Conservation (phyloP, 1,140 invertebrate species). For the Telenomus remus region DNA sequence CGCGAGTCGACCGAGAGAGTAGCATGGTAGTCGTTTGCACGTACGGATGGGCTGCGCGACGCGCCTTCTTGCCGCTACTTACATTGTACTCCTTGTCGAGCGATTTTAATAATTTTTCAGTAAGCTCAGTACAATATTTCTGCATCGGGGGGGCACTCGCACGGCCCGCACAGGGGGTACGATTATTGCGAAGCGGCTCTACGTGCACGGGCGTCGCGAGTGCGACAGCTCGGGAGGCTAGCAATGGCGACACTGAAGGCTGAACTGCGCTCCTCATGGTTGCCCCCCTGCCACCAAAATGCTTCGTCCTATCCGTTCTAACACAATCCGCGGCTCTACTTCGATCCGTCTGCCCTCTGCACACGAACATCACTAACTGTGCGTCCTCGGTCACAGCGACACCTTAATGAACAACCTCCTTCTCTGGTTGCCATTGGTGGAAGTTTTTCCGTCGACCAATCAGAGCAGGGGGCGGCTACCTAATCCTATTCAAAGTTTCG, state of each 20-base stretch:
- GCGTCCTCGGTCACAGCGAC: not conserved
- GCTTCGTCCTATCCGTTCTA: conserved; percentile 65
- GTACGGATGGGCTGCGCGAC: conserved; percentile 69
- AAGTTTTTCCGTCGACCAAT: not conserved
- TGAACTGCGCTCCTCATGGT: conserved; percentile 70
- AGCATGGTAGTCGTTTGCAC: conserved; percentile 73
- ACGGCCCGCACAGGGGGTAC: conserved; percentile 68
- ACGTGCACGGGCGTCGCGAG: conserved; percentile 66
- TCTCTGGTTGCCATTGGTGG: conserved; percentile 7
- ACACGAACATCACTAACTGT: not conserved
- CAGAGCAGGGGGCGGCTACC: not conserved
- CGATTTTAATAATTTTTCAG: conserved; percentile 80
- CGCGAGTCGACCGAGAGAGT: conserved; percentile 69
- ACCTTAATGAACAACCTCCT: not conserved
- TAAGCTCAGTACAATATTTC: conserved; percentile 79
- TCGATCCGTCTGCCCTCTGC: conserved; percentile 50
- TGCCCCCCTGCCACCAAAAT: conserved; percentile 73
- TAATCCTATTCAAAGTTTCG: too few species aligned
- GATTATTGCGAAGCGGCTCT: conserved; percentile 65
- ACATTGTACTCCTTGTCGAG: conserved; percentile 83
- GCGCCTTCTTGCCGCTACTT: conserved; percentile 72
- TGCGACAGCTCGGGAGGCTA: conserved; percentile 69
- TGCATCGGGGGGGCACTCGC: conserved; percentile 75
- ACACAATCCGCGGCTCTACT: conserved; percentile 56
- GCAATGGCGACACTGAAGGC: conserved; percentile 72